Percentiles rank a stretch among this genome's conserved stretches.
phyloP scores from a whole-genome alignment of 1,140 invertebrate genomes.

The Zeugodacus cucurbitae region DNA sequence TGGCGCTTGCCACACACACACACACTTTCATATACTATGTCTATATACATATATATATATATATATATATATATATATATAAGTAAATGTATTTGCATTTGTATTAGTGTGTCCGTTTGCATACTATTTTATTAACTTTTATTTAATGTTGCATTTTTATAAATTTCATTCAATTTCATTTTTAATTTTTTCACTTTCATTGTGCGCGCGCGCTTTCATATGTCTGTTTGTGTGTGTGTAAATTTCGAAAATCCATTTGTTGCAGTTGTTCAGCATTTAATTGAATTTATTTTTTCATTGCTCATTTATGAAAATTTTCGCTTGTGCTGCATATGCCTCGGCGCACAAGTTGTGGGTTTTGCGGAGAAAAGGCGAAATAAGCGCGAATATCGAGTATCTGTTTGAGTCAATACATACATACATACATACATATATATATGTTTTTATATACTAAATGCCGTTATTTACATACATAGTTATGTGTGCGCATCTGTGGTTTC shows the following conservation, averaged over 20 bases:
- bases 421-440: neutral
- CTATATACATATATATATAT: neutral
- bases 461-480: neutral
- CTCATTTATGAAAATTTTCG: conserved; percentile 14
- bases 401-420: neutral
- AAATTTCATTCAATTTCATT: neutral
- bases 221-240: neutral
- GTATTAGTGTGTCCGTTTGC: neutral
- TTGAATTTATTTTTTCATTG: conserved; percentile 17
- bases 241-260: neutral
- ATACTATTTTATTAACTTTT: neutral
- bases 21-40: neutral
- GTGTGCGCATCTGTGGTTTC: neutral
- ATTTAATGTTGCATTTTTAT: conserved; percentile 1
- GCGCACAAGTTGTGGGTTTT: neutral
- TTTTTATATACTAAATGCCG: neutral
- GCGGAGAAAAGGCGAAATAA: neutral
- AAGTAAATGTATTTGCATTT: neutral
- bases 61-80: neutral
- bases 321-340: neutral
- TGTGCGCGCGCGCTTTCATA: neutral
- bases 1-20: neutral
- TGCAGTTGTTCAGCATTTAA: neutral
- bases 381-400: neutral
- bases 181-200: conserved; percentile 19